Conservation (phyloP, 2,888 invertebrate species). For the Drosophila mettleri region DNA sequence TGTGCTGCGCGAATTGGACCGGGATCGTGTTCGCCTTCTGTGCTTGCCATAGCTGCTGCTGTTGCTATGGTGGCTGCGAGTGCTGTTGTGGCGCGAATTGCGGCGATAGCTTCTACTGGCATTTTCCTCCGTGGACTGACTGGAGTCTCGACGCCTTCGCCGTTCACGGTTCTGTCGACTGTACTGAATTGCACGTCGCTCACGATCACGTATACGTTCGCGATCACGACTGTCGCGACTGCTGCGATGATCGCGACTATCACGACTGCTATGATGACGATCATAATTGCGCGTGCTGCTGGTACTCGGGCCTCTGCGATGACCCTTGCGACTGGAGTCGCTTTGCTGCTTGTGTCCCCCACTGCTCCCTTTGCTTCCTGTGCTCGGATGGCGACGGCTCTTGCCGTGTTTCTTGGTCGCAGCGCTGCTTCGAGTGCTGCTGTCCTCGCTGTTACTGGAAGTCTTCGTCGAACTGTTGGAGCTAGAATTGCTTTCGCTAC, state of each 20-base stretch:
- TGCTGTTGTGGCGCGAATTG: conserved; percentile 55
- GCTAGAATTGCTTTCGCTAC: conserved; percentile 31
- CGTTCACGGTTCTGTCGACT: conserved; percentile 33
- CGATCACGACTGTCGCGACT: conserved; percentile 23
- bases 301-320: conserved; percentile 30
- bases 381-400: conserved; percentile 23
- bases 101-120: conserved; percentile 42
- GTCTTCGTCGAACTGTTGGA: conserved; percentile 49
- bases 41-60: conserved; percentile 51
- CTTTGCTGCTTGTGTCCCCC: conserved; percentile 37
- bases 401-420: conserved; percentile 38
- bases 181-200: conserved; percentile 34
- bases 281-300: conserved; percentile 40
- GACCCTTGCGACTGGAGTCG: conserved; percentile 23
- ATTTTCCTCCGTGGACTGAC: conserved; percentile 71
- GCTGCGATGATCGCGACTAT: conserved; percentile 7
- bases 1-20: conserved; percentile 81
- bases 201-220: conserved; percentile 31
- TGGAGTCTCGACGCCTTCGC: conserved; percentile 64
- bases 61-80: conserved; percentile 51
- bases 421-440: conserved; percentile 43
- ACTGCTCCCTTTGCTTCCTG: too few species aligned
- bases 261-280: conserved; percentile 28
- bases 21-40: conserved; percentile 68
- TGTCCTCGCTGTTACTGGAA: conserved; percentile 40